A percentile compares a stretch with the other conserved stretches of the same genome.
Evolutionary conservation across 2,113 vertebrate species (phyloP).

Genomic region (Rhinogobius similis): DNA sequence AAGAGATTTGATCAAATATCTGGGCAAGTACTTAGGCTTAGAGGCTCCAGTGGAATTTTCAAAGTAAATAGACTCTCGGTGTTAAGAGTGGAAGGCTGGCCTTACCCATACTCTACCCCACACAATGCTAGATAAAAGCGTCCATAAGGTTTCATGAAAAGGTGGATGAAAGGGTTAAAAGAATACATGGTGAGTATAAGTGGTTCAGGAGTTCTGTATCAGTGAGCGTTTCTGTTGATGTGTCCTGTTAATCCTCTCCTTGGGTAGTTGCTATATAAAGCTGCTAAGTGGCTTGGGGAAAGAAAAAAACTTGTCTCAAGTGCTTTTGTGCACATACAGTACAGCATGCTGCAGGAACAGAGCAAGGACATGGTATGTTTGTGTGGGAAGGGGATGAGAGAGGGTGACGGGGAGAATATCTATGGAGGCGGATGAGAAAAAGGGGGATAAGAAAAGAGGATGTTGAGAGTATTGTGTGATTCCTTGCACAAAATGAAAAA

Average conservation of each 20-base stretch:
- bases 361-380: constrained; percentile 56
- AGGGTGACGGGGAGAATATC: constrained; percentile 58
- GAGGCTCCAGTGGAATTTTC: constrained; percentile 35
- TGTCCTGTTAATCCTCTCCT: constrained; percentile 73
- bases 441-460: constrained; percentile 33
- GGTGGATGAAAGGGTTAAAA: constrained; percentile 34
- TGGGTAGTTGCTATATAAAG: constrained; percentile 75
- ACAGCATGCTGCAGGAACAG: constrained; percentile 49
- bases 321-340: constrained; percentile 58
- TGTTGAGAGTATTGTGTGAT: constrained; percentile 43
- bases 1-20: constrained; percentile 52
- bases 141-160: constrained; percentile 51
- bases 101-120: constrained; percentile 13
- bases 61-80: constrained; percentile 42
- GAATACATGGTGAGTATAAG: constrained; percentile 18
- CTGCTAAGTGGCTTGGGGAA: constrained; percentile 73
- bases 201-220: constrained; percentile 38
- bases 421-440: constrained; percentile 46
- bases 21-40: constrained; percentile 14
- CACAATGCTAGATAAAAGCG: constrained; percentile 47
- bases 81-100: constrained; percentile 25
- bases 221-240: constrained; percentile 59
- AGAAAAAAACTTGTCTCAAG: constrained; percentile 68
- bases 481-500: constrained; percentile 40
- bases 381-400: constrained; percentile 65